Base-by-base conservation (phyloP, 2,888 invertebrate species). In the Cantharis rustica region DNA sequence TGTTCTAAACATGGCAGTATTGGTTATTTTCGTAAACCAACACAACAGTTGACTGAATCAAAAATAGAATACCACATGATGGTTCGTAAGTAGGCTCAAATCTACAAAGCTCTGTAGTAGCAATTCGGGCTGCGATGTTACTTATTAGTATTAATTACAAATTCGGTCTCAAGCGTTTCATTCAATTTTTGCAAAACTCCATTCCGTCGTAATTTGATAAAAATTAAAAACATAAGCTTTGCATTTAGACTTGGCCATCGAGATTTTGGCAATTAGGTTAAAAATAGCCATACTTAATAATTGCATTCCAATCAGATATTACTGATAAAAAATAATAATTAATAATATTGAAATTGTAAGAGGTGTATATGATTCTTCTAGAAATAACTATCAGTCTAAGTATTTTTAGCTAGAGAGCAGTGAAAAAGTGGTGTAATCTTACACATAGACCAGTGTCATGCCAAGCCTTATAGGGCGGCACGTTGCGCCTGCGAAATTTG, bases 391-490 rank as follows among this genome's bases (percentile, higher is more conserved):
- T 86, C 84, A 85, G 85, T 85, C 84, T 83, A 79, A 82, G 85
- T 88, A 88, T 88, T 88, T 88, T 88, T 88, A 88, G 88, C 84
- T 83, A 83, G 83, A 23, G 84, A 86, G 87, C 87, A 85, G 86
- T 86, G 87, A 86, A 87, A 87, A 87, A 87, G 87, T 86, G 87
- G 86, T 88, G 88, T 88, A 88, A 88, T 88, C 87, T 87, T 88
- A 88, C 88, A 88, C 88, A 87, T 84, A 86, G 84, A 82, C 84
- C 84, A 84, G 85, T 86, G 85, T 84, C 86, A 86, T 87, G 88
- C 87, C 88, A 87, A 87, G 84, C 88, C 88, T 87, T 88, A 88
- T 88, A 88, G 88, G 88, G 88, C 87, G 87, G 86, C 87, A 83
- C 83, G 85, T 79, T 84, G 83, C 85, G 86, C 85, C 84, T 85